Percentiles rank a stretch among this genome's conserved stretches.
These are phyloP conservation scores for Pseudanteris insignis DNA, from an alignment of 2,888 invertebrate species.

Conservation along the genomic window DNA sequence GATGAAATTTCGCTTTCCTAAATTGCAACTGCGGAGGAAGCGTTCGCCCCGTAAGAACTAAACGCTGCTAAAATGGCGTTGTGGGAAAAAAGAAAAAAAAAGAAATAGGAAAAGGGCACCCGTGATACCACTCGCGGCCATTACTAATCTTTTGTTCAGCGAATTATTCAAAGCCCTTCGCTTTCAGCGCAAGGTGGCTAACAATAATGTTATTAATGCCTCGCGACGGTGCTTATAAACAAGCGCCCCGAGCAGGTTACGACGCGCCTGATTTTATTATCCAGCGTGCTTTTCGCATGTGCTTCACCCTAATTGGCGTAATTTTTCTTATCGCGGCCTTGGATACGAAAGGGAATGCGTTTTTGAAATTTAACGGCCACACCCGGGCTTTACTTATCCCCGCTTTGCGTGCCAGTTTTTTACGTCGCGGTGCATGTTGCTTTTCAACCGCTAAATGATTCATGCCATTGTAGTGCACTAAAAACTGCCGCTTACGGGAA, in stretches of 20 bases:
- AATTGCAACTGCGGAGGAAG: too few species aligned
- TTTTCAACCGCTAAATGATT: constrained; percentile 46
- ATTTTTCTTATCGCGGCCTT: constrained; percentile 29
- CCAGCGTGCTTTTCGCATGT: constrained; percentile 29
- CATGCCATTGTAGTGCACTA: constrained; percentile 35
- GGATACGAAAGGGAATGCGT: constrained; percentile 6
- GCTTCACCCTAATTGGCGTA: constrained; percentile 33
- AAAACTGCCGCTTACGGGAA: constrained; percentile 34
- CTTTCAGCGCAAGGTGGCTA: too few species aligned
- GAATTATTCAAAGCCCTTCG: too few species aligned
- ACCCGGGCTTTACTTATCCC: constrained; percentile 2
- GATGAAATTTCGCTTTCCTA: too few species aligned
- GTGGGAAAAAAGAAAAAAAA: too few species aligned
- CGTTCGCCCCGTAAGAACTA: too few species aligned
- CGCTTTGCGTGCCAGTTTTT: not conserved
- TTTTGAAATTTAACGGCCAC: constrained; percentile 17
- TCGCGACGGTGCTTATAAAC: constrained; percentile 21
- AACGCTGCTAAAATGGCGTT: too few species aligned
- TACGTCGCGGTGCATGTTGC: constrained; percentile 35
- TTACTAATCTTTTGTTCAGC: too few species aligned
- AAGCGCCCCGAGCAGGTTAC: constrained; percentile 13
- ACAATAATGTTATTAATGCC: too few species aligned
- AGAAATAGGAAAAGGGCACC: too few species aligned
- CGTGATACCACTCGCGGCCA: too few species aligned
- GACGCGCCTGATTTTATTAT: constrained; percentile 25